Percentiles rank a stretch among this genome's conserved stretches.
phyloP scores from a whole-genome alignment of 92 coral and sea anemone species.

The Parazoanthus darwini region DNA sequence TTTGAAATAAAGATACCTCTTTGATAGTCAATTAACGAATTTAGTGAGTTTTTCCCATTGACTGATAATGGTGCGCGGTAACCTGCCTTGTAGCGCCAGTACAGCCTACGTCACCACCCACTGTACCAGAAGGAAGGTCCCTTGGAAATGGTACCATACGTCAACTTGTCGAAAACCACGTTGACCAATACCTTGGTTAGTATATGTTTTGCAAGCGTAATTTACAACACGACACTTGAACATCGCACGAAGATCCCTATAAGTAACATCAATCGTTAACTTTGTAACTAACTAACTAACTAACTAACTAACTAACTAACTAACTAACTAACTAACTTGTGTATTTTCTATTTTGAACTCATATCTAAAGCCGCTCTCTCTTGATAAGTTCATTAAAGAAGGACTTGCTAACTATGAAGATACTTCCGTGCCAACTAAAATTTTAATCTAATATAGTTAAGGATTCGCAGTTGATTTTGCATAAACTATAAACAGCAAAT shows the following conservation, averaged over 20 bases:
- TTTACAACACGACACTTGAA: not conserved
- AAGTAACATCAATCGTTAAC: too few relatives aligned
- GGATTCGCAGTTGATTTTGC: too few relatives aligned
- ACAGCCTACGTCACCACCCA: slow-evolving; percentile 8
- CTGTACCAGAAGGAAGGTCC: not conserved
- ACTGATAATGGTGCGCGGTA: not conserved
- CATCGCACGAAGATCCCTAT: too few relatives aligned
- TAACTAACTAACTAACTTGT: too few relatives aligned
- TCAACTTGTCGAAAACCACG: slow-evolving; percentile 18
- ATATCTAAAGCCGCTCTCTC: not conserved
- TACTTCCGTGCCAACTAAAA: too few relatives aligned
- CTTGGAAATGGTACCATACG: slow-evolving; percentile 12
- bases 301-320: too few relatives aligned
- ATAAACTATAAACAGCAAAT: too few relatives aligned
- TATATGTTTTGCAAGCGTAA: not conserved
- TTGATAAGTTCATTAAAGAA: too few relatives aligned
- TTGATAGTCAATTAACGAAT: not conserved
- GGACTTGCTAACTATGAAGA: too few relatives aligned
- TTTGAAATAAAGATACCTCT: too few relatives aligned
- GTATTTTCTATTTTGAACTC: not conserved
- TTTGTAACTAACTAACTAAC: too few relatives aligned
- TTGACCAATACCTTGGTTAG: slow-evolving; percentile 32
- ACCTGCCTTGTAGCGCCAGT: slow-evolving; percentile 19
- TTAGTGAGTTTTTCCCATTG: not conserved
- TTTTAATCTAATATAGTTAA: too few relatives aligned